Percentiles rank a stretch among this genome's conserved stretches.
Conservation (phyloP, 2,113 vertebrate species). For the Dromiciops gliroides region DNA sequence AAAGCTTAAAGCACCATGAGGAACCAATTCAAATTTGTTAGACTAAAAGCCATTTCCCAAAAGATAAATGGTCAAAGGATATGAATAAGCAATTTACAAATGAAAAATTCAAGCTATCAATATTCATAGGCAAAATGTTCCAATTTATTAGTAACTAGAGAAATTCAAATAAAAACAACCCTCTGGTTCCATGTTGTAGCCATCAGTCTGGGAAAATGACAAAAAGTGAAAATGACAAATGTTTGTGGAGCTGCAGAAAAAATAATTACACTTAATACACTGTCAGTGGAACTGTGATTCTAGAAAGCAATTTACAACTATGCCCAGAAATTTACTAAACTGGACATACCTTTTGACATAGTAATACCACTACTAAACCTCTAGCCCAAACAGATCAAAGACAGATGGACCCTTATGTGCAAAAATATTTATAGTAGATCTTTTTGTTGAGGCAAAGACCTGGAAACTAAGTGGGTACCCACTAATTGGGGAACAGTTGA, state of each 20-base stretch:
- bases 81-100: background rate
- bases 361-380: background rate
- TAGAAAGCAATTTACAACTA: background rate
- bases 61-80: background rate
- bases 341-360: background rate
- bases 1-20: background rate
- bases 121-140: background rate
- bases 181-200: background rate
- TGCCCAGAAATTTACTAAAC: background rate
- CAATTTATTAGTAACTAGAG: background rate
- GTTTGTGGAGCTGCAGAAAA: background rate
- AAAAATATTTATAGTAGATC: background rate
- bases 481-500: background rate
- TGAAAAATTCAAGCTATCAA: background rate
- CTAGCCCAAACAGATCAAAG: background rate
- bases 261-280: background rate
- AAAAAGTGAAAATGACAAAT: background rate
- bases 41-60: fast-evolving
- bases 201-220: background rate
- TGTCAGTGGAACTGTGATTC: background rate
- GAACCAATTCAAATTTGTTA: background rate
- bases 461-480: background rate
- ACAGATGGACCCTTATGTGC: background rate
- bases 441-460: background rate
- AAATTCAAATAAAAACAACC: background rate